These are phyloP conservation scores for Chionis minor DNA, from an alignment of 2,113 vertebrate genomes.

Conservation along the genomic window DNA sequence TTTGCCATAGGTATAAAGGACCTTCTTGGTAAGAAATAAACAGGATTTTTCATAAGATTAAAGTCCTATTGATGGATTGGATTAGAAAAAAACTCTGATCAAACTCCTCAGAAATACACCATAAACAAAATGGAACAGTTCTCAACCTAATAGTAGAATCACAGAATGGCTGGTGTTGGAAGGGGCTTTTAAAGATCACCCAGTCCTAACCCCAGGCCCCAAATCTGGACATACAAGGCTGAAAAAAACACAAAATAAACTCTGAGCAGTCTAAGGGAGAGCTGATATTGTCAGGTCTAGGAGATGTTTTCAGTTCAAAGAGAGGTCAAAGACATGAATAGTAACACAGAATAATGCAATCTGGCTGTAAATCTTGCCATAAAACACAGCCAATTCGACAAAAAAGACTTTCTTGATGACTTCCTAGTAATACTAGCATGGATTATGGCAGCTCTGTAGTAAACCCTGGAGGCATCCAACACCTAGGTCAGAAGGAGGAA, in stretches of 20 bases:
- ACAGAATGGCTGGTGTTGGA: background rate
- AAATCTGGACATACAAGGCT: background rate
- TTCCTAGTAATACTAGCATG: background rate
- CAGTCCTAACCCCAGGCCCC: background rate
- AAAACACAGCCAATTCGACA: background rate
- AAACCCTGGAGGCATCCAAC: background rate
- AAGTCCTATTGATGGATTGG: background rate
- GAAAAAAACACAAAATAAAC: background rate
- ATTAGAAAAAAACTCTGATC: background rate
- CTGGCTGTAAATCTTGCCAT: background rate
- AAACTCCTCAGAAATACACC: background rate
- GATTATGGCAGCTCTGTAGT: too few relatives aligned
- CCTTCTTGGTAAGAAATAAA: background rate
- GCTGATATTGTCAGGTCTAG: background rate
- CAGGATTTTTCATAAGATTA: background rate
- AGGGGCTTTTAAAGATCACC: background rate
- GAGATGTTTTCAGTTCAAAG: background rate
- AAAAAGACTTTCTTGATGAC: background rate
- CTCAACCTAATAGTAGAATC: background rate
- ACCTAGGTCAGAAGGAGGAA: background rate
- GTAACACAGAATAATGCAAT: background rate
- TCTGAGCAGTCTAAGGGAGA: background rate
- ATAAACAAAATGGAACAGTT: background rate
- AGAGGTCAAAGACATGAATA: background rate
- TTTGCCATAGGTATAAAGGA: background rate